phyloP scores from a whole-genome alignment of 1,140 invertebrate species.

The Adelges cooleyi region DNA sequence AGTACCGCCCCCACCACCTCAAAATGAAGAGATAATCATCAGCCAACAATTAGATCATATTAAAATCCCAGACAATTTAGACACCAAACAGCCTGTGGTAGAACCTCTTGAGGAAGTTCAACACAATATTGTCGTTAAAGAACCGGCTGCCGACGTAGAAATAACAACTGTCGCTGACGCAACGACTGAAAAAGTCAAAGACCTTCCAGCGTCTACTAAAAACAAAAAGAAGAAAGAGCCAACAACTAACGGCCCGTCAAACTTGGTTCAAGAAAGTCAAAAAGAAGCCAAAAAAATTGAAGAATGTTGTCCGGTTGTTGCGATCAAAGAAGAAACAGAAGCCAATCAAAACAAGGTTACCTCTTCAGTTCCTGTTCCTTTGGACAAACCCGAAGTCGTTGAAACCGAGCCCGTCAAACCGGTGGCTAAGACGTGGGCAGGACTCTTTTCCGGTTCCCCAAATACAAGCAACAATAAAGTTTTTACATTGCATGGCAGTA shows the following conservation, averaged over 20 bases:
- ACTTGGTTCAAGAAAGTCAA: not conserved
- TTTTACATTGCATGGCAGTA: slow-evolving; percentile 16
- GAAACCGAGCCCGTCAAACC: slow-evolving; percentile 7
- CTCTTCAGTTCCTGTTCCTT: not conserved
- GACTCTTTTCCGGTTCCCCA: slow-evolving; percentile 15
- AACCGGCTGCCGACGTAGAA: not conserved
- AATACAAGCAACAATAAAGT: slow-evolving; percentile 11
- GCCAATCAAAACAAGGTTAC: not conserved
- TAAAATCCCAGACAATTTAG: not conserved
- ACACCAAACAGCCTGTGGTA: not conserved
- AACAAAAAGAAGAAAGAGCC: slow-evolving; percentile 7
- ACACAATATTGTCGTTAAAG: not conserved
- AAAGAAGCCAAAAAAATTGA: not conserved
- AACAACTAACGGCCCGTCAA: not conserved
- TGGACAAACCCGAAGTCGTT: not conserved
- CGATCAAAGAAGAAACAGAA: not conserved
- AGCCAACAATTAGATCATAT: not conserved
- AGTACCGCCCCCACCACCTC: not conserved
- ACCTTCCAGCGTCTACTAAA: not conserved
- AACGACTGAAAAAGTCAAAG: not conserved
- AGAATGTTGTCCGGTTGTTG: not conserved
- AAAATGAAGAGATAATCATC: not conserved
- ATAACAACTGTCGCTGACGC: not conserved
- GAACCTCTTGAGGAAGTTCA: not conserved
- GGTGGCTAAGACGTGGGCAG: slow-evolving; percentile 15